A percentile compares a stretch with the other conserved stretches of the same genome.
phyloP scores from a whole-genome alignment of 1,140 invertebrate genomes.

The Cardiocondyla obscurior region DNA sequence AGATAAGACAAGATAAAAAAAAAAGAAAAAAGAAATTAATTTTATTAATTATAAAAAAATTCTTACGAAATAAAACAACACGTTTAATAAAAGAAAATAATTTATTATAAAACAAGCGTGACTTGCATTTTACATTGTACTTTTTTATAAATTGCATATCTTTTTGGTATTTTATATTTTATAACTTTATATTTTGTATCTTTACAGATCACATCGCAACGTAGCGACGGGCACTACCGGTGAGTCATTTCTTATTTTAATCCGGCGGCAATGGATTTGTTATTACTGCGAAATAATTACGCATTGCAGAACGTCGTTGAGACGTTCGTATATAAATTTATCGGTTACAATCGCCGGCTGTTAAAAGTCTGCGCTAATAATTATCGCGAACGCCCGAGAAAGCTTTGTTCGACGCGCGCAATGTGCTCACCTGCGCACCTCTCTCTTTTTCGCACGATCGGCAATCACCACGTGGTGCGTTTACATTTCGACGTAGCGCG shows the following conservation, averaged over 20 bases:
- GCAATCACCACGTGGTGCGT: conserved; percentile 60
- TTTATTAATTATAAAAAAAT: not conserved
- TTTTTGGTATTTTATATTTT: too few relatives aligned
- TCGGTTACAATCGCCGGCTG: not conserved
- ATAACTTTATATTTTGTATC: too few relatives aligned
- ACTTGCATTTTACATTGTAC: not conserved
- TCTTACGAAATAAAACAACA: not conserved
- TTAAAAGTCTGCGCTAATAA: not conserved
- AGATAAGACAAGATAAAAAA: not conserved
- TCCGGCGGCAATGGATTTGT: not conserved
- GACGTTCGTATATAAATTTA: not conserved
- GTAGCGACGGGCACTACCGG: not conserved
- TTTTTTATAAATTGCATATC: not conserved
- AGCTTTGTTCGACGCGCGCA: conserved; percentile 22
- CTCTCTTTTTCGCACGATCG: conserved; percentile 34
- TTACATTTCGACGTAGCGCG: conserved; percentile 68
- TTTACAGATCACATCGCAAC: not conserved
- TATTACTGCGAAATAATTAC: conserved; percentile 1
- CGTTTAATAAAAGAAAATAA: not conserved
- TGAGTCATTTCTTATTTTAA: conserved; percentile 16
- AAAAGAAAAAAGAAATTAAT: not conserved
- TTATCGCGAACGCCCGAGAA: not conserved
- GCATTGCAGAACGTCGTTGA: not conserved
- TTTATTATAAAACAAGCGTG: not conserved
- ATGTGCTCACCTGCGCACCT: not conserved